Base-by-base conservation (phyloP, 2,888 invertebrate species). In the Nomada flava region DNA sequence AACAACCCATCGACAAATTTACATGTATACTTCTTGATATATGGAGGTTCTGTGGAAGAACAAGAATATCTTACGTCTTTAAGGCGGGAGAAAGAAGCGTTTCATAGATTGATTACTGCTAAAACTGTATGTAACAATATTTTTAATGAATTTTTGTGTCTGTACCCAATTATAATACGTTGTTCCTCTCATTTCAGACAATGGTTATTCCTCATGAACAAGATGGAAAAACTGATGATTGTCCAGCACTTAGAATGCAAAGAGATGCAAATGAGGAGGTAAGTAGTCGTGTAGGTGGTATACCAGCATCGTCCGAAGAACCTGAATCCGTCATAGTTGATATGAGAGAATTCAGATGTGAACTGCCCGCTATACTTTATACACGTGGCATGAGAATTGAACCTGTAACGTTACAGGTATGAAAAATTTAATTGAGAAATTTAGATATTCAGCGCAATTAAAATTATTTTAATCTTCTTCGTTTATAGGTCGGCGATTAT, bases 331-430 rank as follows among this genome's bases (percentile, higher is more conserved):
- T 98, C 42, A 96, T 99, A 86, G 99, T 99, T 18, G 99, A 99
- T 94, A 98, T 99, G 97, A 95, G 99, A 88, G 99, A 99, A 94
- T 99, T 99, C 93, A 96, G 99, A 55, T 98, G 99, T 74, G 99
- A 99, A 93, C 95, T 99, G 68, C 99, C 99, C 0, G 97, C 98
- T 2, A 94, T 99, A 65, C 96, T 99, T 77, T 99, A 99, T 93
- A 97, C 97, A 91, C 96, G 98, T 73, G 98, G 98, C 10, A 97
- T 99, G 79, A 97, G 98, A 91, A 97, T 99, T 70, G 96, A 98
- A 87, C 98, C 98, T 0, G 95, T 98, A 1, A 98, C 98, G n/a
- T 95, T 98, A 63, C 95, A 96, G 90, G 96, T 96, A 92, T 87
- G 47, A 53, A 71, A 20, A 42, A 44, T 57, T 29, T 18, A 7